Conservation (phyloP, 2,888 invertebrate genomes). For the Colletes collaris region DNA sequence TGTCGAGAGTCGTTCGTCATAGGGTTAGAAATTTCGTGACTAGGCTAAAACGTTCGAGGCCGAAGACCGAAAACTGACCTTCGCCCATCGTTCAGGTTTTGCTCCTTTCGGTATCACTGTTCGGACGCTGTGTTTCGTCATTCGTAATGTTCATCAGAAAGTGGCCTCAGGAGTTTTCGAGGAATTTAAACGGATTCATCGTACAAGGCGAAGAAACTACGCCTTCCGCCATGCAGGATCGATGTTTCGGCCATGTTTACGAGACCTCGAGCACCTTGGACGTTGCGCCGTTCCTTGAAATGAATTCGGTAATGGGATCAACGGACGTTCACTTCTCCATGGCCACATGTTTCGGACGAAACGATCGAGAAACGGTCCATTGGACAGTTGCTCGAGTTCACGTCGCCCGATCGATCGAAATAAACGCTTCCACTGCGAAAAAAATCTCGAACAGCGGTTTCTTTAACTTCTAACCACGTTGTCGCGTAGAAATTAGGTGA, state of each 20-base stretch:
- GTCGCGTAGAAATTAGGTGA: too few species aligned
- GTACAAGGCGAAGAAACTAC: too few species aligned
- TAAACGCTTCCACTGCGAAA: background rate
- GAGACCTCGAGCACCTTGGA: background rate
- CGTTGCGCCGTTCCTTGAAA: background rate
- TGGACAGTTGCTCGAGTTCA: background rate
- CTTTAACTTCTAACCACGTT: too few species aligned
- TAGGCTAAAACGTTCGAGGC: background rate
- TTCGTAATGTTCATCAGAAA: background rate
- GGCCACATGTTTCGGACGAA: background rate
- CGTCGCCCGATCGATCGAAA: background rate
- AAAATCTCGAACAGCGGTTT: too few species aligned
- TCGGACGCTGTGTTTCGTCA: background rate
- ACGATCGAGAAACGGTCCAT: background rate
- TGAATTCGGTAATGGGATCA: background rate
- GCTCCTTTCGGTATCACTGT: background rate
- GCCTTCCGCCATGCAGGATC: background rate
- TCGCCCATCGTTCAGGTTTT: background rate
- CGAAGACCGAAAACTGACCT: background rate
- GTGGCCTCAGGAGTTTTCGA: too few species aligned
- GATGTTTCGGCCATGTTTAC: background rate
- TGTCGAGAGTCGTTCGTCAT: too few species aligned
- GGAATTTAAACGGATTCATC: too few species aligned
- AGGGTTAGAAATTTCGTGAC: background rate
- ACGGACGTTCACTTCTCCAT: constrained; percentile 20